Base-by-base conservation (phyloP, 2,888 invertebrate genomes). In the Latrodectus elegans region DNA sequence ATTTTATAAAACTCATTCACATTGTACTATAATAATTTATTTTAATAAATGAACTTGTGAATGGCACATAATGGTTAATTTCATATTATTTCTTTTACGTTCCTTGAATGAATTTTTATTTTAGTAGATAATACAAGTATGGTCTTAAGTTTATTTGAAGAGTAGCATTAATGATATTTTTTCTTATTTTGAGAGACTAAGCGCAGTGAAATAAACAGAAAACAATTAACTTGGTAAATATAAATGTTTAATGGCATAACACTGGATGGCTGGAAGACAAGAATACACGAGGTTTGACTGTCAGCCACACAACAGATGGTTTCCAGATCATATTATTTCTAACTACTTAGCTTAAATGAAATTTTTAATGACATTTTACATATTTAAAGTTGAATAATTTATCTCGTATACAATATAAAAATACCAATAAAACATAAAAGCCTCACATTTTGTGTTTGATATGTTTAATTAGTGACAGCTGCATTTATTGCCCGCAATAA, bases 401-500 rank as follows among this genome's bases (percentile, higher is more conserved):
- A 68, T 12, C 64, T 12, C 64, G n/a, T 64, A n/a, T 9, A n/a
- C n/a, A 64, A 64, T 14, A 14, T 64, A n/a, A 64, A 64, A 14
- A 14, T 22, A 68, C 17, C 22, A 68, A 17, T 26, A 22, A 68
- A 68, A 68, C 26, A 68, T 17, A 68, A 22, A 68, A 68, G 12
- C 26, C n/a, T 17, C 17, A 15, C 11, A 12, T 12, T 22, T 22
- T 26, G 26, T 12, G 17, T 12, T 6, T 68, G 68, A 17, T 22
- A 6, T 22, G 68, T 12, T n/a, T n/a, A n/a, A 22, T 68, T 68
- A 70, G 9, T 11, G 72, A 72, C 72, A 80, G 60, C 72, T 65
- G 53, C 38, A 70, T 53, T 60, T 72, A 65, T 68, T 75, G 74
- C 75, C 82, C 51, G 74, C 82, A 82, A 74, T 82, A 75, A 65